Percentiles rank a stretch among this genome's conserved stretches.
Conservation (phyloP, 2,888 invertebrate species). For the Tupiocoris notatus region DNA sequence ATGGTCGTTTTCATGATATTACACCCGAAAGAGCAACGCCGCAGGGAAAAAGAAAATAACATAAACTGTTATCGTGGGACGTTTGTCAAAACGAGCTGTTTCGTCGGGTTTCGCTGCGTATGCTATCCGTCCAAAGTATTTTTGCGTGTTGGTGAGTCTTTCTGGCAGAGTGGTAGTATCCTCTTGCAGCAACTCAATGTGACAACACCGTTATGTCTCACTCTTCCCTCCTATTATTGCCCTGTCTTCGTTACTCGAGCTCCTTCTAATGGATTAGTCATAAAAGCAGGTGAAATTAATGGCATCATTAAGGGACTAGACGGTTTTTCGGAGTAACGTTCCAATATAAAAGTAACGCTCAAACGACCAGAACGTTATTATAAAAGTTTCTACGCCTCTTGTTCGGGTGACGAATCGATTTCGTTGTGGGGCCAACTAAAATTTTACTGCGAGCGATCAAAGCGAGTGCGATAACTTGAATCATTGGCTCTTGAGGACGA, state of each 20-base stretch:
- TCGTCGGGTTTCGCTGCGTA: slow-evolving; percentile 2
- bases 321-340: background rate
- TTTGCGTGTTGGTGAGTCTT: no score
- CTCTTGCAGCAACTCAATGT: no score
- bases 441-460: background rate
- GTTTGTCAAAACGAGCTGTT: slow-evolving; percentile 18
- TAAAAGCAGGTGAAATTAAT: slow-evolving; percentile 38
- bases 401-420: background rate
- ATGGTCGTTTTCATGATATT: slow-evolving; percentile 28
- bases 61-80: slow-evolving; percentile 23
- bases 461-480: background rate
- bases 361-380: background rate
- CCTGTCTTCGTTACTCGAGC: slow-evolving; percentile 8
- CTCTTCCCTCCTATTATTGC: slow-evolving; percentile 10
- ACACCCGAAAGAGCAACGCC: background rate
- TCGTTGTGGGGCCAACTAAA: background rate
- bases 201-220: slow-evolving; percentile 26
- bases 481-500: background rate
- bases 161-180: no score
- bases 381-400: slow-evolving; percentile 20
- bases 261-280: slow-evolving; percentile 34
- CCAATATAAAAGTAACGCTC: background rate
- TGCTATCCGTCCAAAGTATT: background rate
- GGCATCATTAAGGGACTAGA: slow-evolving; percentile 22
- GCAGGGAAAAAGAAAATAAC: slow-evolving; percentile 11